Conservation (phyloP, 2,888 invertebrate genomes). For the Hypercompe scribonia region DNA sequence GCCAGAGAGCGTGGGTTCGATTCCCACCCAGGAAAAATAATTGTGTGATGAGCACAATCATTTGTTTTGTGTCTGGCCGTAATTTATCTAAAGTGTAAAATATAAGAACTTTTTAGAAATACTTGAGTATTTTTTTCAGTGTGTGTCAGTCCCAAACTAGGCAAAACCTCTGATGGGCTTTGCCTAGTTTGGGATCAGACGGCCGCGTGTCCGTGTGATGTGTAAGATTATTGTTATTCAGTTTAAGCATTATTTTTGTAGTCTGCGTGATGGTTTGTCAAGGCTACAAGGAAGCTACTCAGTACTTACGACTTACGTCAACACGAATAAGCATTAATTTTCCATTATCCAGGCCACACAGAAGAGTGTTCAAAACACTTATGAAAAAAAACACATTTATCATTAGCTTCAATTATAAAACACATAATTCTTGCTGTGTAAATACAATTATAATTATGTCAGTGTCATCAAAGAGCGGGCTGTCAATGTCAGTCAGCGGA, state of each 20-base stretch:
- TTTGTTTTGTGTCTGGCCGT: too few species aligned
- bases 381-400: constrained; percentile 18
- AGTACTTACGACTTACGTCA: not conserved
- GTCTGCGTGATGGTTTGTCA: not conserved
- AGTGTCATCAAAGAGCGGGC: constrained; percentile 34
- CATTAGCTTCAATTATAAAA: constrained; percentile 23
- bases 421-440: constrained; percentile 36
- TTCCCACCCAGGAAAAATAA: too few species aligned
- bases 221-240: too few species aligned
- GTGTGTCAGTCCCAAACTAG: too few species aligned
- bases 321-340: not conserved
- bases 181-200: too few species aligned
- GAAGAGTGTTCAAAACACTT: constrained; percentile 17
- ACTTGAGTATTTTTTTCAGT: too few species aligned
- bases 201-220: too few species aligned
- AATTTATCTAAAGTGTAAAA: too few species aligned
- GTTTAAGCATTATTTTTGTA: not conserved
- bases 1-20: too few species aligned
- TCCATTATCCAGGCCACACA: constrained; percentile 11
- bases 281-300: not conserved
- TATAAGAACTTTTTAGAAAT: too few species aligned
- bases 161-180: too few species aligned
- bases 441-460: constrained; percentile 35
- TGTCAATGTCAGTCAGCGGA: constrained; percentile 34
- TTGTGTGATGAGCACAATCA: too few species aligned